Evolutionary conservation across 2,888 invertebrate species (phyloP), one percentile per base, ranked within the genome.

Genomic region (Eretmocerus hayati): DNA sequence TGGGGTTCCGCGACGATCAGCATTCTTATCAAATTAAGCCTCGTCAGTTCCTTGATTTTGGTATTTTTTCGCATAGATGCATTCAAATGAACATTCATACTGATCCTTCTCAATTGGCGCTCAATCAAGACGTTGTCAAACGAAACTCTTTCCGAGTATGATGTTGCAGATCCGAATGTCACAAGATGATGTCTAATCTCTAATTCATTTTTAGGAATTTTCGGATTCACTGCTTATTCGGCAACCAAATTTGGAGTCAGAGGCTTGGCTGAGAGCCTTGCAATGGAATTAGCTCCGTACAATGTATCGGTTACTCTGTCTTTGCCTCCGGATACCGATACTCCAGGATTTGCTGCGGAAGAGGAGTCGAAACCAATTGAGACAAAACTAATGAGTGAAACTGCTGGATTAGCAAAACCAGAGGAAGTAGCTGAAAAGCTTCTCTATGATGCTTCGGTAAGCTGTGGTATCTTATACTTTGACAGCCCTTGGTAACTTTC

Each of bases 271-370:
- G 97, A 99, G 72, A 81, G 90, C 20, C 74, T 99, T n/a, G 81
- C 85, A 36, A 95, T 94, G 94, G 99, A 99, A 75, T 78, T 91
- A 33, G 77, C 81, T 32, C 87, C 89, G 1, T 84, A 87, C 59
- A 84, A 87, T 50, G 80, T 99, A 0, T 78, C 81, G 13, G 83
- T 97, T 1, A 95, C 93, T 2, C 65, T 96, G 18, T 81, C 88
- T 2, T 80, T 89, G 59, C 99, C 99, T 3, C 90, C 96, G 1
- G 99, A 99, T 65, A 99, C 97, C 0, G 91, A 97, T 63, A 99
- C 99, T 0, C 96, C 97, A 13, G 97, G 99, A 15, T 91, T 89
- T 71, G 84, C 83, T 52, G 78, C 80, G 56, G 99, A 99, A 72
- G 84, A 92, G 61, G 78, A 83, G 53, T 80, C 83, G 0, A 97